Conservation (phyloP, 2,797 vertebrate species). For the Acrocephalus scirpaceus region DNA sequence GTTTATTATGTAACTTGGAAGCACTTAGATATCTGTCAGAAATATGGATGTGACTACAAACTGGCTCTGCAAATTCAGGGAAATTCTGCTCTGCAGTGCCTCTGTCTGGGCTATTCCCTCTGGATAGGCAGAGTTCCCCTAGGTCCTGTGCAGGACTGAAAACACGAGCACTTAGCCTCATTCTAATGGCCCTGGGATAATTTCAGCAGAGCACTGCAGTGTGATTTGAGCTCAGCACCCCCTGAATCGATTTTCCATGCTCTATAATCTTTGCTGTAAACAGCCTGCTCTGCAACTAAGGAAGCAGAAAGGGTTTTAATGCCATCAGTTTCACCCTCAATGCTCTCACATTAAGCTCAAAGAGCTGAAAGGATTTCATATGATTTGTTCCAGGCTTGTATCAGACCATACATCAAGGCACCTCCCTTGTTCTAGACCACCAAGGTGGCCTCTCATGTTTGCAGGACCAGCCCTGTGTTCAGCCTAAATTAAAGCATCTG, state of each 20-base stretch:
- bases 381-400: conserved; percentile 42
- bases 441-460: neutral
- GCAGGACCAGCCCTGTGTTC: neutral
- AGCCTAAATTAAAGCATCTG: conserved; percentile 5
- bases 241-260: conserved; percentile 30
- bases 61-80: neutral
- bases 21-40: neutral
- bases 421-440: conserved; percentile 30
- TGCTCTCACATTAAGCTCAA: neutral
- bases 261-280: conserved; percentile 43
- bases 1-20: neutral
- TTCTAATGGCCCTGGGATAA: neutral
- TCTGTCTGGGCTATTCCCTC: neutral
- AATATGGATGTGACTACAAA: neutral
- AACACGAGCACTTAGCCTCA: neutral
- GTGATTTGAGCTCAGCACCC: neutral
- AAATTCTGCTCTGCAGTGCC: neutral
- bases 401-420: neutral
- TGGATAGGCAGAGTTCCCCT: neutral
- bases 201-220: neutral
- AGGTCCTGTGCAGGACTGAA: neutral
- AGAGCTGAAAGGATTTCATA: neutral
- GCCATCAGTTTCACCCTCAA: conserved; percentile 24
- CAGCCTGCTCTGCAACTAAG: conserved; percentile 13
- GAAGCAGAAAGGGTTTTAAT: conserved; percentile 43